Evolutionary conservation across 2,888 invertebrate species (phyloP).

Genomic region (Drosophila austrosaltans): DNA sequence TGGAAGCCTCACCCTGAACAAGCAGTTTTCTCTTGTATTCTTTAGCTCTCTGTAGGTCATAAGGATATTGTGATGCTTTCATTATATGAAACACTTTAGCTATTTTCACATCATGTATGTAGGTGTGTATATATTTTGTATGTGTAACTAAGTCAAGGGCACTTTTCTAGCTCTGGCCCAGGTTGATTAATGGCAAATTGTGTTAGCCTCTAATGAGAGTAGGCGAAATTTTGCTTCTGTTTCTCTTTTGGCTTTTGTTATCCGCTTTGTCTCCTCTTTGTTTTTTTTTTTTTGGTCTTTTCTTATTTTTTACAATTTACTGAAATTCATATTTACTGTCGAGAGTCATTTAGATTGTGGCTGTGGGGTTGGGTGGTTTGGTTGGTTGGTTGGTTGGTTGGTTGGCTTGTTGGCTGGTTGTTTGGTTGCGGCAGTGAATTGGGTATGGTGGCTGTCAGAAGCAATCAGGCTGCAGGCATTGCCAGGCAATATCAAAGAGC

Average conservation of each 20-base stretch:
- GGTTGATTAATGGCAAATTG: slow-evolving; percentile 64
- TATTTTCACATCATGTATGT: slow-evolving; percentile 1
- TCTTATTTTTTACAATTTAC: slow-evolving; percentile 41
- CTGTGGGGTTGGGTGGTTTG: background rate
- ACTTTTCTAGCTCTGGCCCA: slow-evolving; percentile 25
- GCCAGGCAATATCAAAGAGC: slow-evolving; percentile 75
- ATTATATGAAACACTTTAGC: slow-evolving; percentile 23
- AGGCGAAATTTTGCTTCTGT: slow-evolving; percentile 24
- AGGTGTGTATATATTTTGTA: background rate
- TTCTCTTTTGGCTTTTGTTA: slow-evolving; percentile 23
- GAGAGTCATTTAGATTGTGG: slow-evolving; percentile 41
- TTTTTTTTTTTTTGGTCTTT: slow-evolving; percentile 29
- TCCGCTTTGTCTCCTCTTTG: slow-evolving; percentile 22
- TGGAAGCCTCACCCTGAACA: background rate
- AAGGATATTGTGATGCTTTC: slow-evolving; percentile 6
- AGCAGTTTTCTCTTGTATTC: background rate
- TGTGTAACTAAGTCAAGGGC: slow-evolving; percentile 61
- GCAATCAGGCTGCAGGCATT: slow-evolving; percentile 76
- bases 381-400: background rate
- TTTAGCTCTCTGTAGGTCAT: background rate
- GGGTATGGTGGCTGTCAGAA: slow-evolving; percentile 57
- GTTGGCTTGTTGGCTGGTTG: background rate
- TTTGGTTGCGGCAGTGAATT: background rate
- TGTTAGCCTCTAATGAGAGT: slow-evolving; percentile 57
- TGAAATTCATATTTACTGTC: slow-evolving; percentile 62